A percentile compares a stretch with the other conserved stretches of the same genome.
phyloP scores from a whole-genome alignment of 2,888 invertebrate genomes.

The Cheiracanthium punctorium region DNA sequence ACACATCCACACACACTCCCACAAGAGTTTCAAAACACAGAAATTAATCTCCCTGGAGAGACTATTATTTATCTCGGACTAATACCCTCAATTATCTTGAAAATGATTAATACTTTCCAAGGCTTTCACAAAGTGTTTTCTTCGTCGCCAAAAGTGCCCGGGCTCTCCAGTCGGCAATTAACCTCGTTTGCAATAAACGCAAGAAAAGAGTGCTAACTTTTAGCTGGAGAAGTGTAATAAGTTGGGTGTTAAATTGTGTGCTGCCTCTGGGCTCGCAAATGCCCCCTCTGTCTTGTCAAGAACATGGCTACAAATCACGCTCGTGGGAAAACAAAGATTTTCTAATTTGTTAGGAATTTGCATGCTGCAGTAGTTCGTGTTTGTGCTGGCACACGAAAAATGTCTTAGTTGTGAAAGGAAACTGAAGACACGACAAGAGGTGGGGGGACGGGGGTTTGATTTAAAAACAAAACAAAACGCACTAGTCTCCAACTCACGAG shows the following conservation, averaged over 20 bases:
- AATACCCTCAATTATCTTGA: conserved; percentile 11
- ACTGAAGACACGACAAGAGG: neutral
- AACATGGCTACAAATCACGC: neutral
- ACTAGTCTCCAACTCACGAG: no score
- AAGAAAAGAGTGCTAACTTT: neutral
- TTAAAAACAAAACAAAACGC: no score
- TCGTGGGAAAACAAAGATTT: neutral
- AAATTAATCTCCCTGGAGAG: neutral
- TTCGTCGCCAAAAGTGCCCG: neutral
- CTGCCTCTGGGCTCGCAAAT: neutral
- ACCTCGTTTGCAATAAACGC: neutral
- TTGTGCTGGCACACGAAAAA: neutral
- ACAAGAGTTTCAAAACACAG: neutral
- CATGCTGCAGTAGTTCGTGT: neutral
- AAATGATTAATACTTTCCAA: conserved; percentile 3
- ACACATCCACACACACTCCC: no score
- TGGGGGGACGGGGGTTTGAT: no score
- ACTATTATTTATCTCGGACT: neutral
- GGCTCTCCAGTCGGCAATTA: neutral
- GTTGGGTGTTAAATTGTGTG: conserved; percentile 6
- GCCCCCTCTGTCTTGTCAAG: neutral
- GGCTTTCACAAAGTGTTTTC: neutral
- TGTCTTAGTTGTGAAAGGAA: neutral
- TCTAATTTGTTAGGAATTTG: neutral
- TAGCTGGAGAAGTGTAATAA: neutral